Base-by-base conservation (phyloP, 1,140 invertebrate species). In the Pollicipes pollicipes region DNA sequence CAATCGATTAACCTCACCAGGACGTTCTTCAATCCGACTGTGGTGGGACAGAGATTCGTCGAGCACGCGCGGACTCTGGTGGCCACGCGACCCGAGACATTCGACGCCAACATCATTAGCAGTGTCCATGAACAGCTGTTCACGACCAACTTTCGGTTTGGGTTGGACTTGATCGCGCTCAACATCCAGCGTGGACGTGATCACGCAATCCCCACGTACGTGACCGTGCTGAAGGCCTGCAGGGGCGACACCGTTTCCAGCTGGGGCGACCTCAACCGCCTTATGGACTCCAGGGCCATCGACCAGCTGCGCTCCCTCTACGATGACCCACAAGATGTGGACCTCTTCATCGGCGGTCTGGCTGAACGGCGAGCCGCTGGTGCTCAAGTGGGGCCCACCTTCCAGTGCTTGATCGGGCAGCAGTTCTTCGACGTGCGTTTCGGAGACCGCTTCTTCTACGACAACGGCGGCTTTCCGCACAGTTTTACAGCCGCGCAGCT, bases 271-370 rank as follows among this genome's bases (percentile, higher is more conserved):
- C 75, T 70, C 72, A 76, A 64, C 64, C 29, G n/a, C 30, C 30
- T 74, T 24, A 73, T 73, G 68, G 27, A 68, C 0, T n/a, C 13
- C 24, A 29, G 28, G 3, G 29, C 64, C 0, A 27, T 68, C 16
- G 30, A 69, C 0, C 66, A 88, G 66, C 84, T 95, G 73, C 87
- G 89, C 27, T 66, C 78, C 76, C 70, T 74, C 68, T 93, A 94
- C 77, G 84, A 86, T 0, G 86, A 86, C 6, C 90, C 93, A 0
- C 91, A 95, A 75, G 92, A 95, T 76, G 91, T 98, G 71, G 96
- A 99, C 80, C 82, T 99, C 8, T 98, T 97, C 84, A 91, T 94
- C 17, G 96, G 85, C 67, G 85, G 84, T 3, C 80, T 88, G 77
- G 10, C 6, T 10, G 64, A 66, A n/a, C n/a, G 64, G 28, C 64